Conservation (phyloP, 1,140 invertebrate genomes). For the Bombus difficillimus region DNA sequence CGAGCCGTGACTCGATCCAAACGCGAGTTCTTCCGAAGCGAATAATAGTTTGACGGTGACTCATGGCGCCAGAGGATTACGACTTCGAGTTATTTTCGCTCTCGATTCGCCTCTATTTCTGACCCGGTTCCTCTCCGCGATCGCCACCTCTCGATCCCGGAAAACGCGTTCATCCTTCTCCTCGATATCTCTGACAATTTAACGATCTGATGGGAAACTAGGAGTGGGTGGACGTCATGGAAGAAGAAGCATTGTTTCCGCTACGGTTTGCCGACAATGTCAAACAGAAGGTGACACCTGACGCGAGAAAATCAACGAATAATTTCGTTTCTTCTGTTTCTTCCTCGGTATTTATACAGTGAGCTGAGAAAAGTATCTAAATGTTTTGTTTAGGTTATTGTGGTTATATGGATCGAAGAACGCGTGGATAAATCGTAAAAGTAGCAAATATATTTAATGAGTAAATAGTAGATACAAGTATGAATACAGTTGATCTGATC, state of each 20-base stretch:
- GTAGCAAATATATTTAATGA: no score
- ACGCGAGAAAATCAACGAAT: background rate
- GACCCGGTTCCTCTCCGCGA: background rate
- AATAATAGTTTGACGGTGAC: constrained; percentile 12
- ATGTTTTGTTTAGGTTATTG: no score
- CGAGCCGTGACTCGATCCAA: background rate
- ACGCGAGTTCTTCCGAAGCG: background rate
- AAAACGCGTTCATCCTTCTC: background rate
- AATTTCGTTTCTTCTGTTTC: background rate
- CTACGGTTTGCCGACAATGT: background rate
- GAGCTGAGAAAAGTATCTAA: background rate
- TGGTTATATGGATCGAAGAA: no score
- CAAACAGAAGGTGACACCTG: background rate
- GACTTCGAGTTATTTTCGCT: constrained; percentile 29
- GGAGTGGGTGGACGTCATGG: background rate
- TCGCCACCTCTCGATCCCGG: background rate
- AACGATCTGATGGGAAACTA: background rate
- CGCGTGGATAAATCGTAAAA: no score
- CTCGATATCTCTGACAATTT: background rate
- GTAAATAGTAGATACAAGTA: no score
- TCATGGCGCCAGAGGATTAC: constrained; percentile 29
- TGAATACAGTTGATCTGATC: no score
- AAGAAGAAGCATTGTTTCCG: constrained; percentile 10
- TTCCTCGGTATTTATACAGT: background rate
- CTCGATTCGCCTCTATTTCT: constrained; percentile 35